A percentile compares a stretch with the other conserved stretches of the same genome.
These are phyloP conservation scores for Lates calcarifer DNA, from an alignment of 2,113 vertebrate species.

Conservation along the genomic window DNA sequence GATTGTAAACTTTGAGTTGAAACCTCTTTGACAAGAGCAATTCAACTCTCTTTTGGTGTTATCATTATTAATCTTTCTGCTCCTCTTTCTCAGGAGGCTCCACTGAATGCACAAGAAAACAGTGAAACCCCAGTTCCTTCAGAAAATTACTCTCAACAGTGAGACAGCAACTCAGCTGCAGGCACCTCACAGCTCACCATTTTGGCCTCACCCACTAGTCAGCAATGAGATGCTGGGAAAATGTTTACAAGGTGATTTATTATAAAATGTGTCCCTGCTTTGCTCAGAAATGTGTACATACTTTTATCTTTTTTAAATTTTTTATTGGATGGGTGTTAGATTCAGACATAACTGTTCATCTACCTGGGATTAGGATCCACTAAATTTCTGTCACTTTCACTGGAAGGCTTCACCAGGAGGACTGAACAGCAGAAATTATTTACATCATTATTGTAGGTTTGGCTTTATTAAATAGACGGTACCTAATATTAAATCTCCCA, in stretches of 20 bases:
- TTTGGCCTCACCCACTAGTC: constrained; percentile 1
- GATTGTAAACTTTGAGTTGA: neutral
- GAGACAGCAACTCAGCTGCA: neutral
- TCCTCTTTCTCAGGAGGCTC: constrained; percentile 48
- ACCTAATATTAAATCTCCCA: neutral
- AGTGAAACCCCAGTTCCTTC: constrained; percentile 38
- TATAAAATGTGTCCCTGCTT: constrained; percentile 3
- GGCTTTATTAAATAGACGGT: neutral
- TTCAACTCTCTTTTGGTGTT: neutral
- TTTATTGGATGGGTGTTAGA: neutral
- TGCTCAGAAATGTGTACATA: constrained; percentile 30
- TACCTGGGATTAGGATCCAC: constrained; percentile 5
- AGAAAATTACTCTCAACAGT: constrained; percentile 46
- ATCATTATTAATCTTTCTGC: neutral
- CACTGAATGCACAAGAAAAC: constrained; percentile 42
- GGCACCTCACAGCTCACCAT: neutral
- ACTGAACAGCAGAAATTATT: neutral
- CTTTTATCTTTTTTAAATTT: constrained; percentile 15
- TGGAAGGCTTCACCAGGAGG: constrained; percentile 3
- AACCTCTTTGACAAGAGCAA: neutral
- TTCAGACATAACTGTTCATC: neutral
- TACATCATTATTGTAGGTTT: neutral
- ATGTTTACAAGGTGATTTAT: constrained; percentile 65
- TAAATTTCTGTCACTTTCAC: constrained; percentile 15
- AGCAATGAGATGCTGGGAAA: constrained; percentile 19